Percentiles rank a stretch among this genome's conserved stretches.
Evolutionary conservation across 2,797 vertebrate species (phyloP).

Genomic region (Falco columbarius): DNA sequence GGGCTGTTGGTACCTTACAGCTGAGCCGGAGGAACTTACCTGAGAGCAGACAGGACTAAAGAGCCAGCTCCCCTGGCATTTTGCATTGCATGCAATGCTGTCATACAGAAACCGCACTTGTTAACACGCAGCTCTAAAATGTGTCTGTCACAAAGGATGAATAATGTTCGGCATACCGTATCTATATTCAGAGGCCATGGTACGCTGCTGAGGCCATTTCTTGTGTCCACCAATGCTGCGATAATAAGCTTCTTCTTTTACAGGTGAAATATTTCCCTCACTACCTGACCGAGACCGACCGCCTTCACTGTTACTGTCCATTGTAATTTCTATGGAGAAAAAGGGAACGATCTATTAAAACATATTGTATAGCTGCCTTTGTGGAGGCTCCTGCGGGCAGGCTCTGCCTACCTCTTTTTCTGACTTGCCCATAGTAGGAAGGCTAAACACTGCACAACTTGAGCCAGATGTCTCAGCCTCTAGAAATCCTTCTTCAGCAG

Average conservation of each 20-base stretch:
- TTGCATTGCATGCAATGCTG: slow-evolving; percentile 63
- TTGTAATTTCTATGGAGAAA: slow-evolving; percentile 91
- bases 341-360: slow-evolving; percentile 74
- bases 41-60: slow-evolving; percentile 16
- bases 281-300: slow-evolving; percentile 79
- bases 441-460: background rate
- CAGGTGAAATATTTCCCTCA: slow-evolving; percentile 91
- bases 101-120: slow-evolving; percentile 39
- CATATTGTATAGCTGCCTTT: slow-evolving; percentile 71
- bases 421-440: background rate
- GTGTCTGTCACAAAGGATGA: slow-evolving; percentile 52
- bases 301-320: slow-evolving; percentile 95
- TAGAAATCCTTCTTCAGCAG: background rate
- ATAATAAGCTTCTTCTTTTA: slow-evolving; percentile 92
- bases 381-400: background rate
- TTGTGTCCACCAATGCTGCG: slow-evolving; percentile 87
- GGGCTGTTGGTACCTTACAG: slow-evolving; percentile 14
- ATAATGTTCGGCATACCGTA: slow-evolving; percentile 84
- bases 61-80: slow-evolving; percentile 25
- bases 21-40: slow-evolving; percentile 55
- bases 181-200: slow-evolving; percentile 85
- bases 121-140: slow-evolving; percentile 53
- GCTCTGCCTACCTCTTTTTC: background rate
- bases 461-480: background rate
- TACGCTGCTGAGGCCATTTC: slow-evolving; percentile 87